Evolutionary conservation across 2,113 vertebrate genomes (phyloP).

Genomic region (Hucho hucho): DNA sequence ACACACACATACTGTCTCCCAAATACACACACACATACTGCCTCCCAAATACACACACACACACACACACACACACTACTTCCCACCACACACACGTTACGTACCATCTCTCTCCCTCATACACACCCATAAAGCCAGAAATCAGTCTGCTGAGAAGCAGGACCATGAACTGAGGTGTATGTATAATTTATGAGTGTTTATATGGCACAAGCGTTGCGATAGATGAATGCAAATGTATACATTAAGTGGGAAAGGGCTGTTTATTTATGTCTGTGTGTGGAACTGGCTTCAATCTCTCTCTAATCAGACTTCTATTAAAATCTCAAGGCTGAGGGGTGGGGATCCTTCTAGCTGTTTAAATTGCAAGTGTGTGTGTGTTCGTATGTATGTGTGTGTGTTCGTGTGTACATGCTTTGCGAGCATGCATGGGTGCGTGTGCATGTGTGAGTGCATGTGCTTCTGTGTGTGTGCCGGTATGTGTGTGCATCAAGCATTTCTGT

Average conservation of each 20-base stretch:
- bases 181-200: conserved; percentile 54
- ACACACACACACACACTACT: not conserved
- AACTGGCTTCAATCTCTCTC: conserved; percentile 35
- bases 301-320: conserved; percentile 50
- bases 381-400: not conserved
- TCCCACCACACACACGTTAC: no score
- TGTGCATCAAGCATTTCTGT: not conserved
- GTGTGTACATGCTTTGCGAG: not conserved
- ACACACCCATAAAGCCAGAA: conserved; percentile 21
- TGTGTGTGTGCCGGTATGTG: not conserved
- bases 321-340: conserved; percentile 40
- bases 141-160: conserved; percentile 45
- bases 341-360: conserved; percentile 49
- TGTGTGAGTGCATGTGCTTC: not conserved
- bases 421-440: conserved; percentile 2
- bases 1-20: conserved; percentile 15
- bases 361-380: conserved; percentile 25
- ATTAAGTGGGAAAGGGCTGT: conserved; percentile 39
- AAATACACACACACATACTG: conserved; percentile 6
- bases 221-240: conserved; percentile 56
- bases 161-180: conserved; percentile 45
- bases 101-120: no score
- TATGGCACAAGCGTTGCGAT: conserved; percentile 12
- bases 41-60: not conserved
- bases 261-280: conserved; percentile 38